Evolutionary conservation across 2,888 invertebrate genomes (phyloP), one percentile per base, ranked within the genome.

Genomic region (Cyaniris semiargus): DNA sequence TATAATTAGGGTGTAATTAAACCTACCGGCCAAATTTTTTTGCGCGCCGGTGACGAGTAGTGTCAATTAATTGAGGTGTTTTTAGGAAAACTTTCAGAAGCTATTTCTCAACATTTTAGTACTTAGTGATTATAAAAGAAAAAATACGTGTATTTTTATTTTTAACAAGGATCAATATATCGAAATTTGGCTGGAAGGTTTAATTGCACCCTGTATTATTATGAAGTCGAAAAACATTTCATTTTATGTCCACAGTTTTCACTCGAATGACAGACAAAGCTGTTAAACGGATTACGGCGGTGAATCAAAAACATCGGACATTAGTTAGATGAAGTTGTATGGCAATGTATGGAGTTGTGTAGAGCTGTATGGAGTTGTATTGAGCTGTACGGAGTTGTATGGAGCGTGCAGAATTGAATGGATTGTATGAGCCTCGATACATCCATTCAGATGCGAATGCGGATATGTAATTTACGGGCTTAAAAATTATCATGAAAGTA

Each of bases 201-300:
- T n/a, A n/a, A n/a, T n/a, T n/a, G n/a, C n/a, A n/a, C n/a, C n/a
- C n/a, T n/a, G 27, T 27, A 27, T 27, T 27, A 27, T 27, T 27
- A 27, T 27, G 27, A 27, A 60, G 23, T 60, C 13, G 21, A 60
- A 60, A 60, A 60, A 23, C 8, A 60, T 21, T 60, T 21, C 27
- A 66, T 21, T 66, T 66, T 23, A 66, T 66, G 66, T 60, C 76
- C 58, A 23, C 70, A 71, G 38, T 71, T 6, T 38, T 8, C 44
- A 18, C 74, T 15, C 27, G 74, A 48, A 27, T 27, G 23, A 23
- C 48, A 23, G 21, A 4, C 38, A 71, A 72, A 38, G 71, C 76
- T 38, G 71, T 56, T 58, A 72, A 76, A 76, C 38, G 82, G 81
- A 82, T 83, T 82, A 81, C 81, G 81, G 80, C 78, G 78, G 79